Percentiles rank a stretch among this genome's conserved stretches.
Conservation (phyloP, 2,888 invertebrate species). For the Eristalis intricaria region DNA sequence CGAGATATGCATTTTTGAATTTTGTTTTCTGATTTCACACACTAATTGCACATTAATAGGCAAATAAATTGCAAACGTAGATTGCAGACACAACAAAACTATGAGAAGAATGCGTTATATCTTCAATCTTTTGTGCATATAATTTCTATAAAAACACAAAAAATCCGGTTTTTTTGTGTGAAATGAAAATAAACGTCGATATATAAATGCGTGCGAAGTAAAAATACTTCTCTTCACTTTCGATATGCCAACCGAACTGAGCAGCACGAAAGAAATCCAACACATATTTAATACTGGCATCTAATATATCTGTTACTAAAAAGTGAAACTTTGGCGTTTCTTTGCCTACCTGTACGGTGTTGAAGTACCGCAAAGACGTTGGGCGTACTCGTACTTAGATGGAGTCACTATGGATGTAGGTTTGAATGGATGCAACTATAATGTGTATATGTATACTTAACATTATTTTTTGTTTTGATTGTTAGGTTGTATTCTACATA, state of each 20-base stretch:
- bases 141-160: not conserved
- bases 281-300: not conserved
- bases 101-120: not conserved
- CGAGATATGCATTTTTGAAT: not conserved
- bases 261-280: not conserved
- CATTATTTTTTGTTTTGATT: not conserved
- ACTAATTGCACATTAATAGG: not conserved
- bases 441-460: not conserved
- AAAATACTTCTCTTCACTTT: not conserved
- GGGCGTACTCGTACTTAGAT: not conserved
- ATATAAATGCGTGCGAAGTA: not conserved
- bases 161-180: not conserved
- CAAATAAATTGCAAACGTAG: not conserved
- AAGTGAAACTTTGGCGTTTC: not conserved
- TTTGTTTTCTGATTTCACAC: not conserved
- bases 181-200: not conserved
- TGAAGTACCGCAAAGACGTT: not conserved
- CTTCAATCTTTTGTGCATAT: not conserved
- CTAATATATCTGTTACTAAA: not conserved
- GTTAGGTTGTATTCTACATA: not conserved
- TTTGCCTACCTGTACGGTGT: not conserved
- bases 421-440: not conserved
- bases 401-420: not conserved
- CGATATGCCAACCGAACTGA: not conserved
- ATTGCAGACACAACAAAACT: not conserved